phyloP scores from a whole-genome alignment of 2,113 vertebrate species.

The Mungos mungo region DNA sequence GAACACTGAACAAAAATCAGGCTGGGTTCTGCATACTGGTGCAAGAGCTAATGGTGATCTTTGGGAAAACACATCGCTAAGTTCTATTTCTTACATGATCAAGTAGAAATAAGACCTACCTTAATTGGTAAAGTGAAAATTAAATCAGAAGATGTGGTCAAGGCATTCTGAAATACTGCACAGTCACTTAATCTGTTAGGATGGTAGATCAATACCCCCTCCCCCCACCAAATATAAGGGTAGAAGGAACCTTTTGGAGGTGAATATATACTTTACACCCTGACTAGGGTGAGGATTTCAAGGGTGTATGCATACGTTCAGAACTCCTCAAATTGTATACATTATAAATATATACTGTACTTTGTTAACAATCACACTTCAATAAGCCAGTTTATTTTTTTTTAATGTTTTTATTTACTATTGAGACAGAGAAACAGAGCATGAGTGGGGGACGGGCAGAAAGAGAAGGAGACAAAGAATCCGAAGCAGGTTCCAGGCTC shows the following conservation, averaged over 20 bases:
- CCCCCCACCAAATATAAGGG: not conserved
- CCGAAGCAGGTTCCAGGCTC: no score
- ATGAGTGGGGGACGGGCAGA: no score
- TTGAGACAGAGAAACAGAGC: no score
- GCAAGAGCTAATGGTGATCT: not conserved
- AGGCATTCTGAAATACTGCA: not conserved
- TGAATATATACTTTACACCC: not conserved
- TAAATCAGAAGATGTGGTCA: not conserved
- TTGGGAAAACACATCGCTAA: not conserved
- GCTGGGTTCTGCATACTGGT: not conserved
- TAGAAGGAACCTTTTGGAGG: not conserved
- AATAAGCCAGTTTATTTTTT: not conserved
- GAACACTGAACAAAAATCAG: slow-evolving; percentile 8
- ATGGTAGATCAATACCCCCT: not conserved
- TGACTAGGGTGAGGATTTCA: not conserved
- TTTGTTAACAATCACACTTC: not conserved
- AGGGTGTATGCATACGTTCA: not conserved
- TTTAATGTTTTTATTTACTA: no score
- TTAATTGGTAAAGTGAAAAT: not conserved
- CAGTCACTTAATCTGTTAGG: not conserved
- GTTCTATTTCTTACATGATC: not conserved
- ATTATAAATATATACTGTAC: not conserved
- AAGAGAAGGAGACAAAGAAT: no score
- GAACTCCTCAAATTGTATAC: not conserved
- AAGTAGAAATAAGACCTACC: slow-evolving; percentile 30